Conservation (phyloP, 2,888 invertebrate species). For the Achlya flavicornis region DNA sequence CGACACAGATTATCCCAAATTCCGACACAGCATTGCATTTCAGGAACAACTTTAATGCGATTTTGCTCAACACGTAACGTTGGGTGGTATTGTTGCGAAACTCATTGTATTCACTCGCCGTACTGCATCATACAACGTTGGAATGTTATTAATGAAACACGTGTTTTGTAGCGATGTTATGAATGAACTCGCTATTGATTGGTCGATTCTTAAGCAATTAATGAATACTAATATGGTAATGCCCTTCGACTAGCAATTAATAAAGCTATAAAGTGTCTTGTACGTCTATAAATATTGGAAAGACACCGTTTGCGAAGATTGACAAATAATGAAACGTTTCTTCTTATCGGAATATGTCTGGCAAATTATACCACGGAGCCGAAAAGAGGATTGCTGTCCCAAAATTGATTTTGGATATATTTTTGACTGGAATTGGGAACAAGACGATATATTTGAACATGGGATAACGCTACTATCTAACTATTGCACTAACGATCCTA, state of each 20-base stretch:
- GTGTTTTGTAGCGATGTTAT: conserved; percentile 5
- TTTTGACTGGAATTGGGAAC: too few relatives aligned
- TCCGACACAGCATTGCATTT: background rate
- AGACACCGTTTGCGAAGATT: too few relatives aligned
- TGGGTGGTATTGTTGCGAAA: background rate
- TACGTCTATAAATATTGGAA: too few relatives aligned
- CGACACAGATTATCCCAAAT: background rate
- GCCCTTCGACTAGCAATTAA: background rate
- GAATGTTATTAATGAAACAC: conserved; percentile 4
- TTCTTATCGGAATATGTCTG: too few relatives aligned
- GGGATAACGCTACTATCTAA: too few relatives aligned
- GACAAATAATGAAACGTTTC: too few relatives aligned
- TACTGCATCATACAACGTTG: background rate
- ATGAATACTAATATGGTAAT: background rate
- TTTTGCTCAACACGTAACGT: background rate
- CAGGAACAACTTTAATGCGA: background rate
- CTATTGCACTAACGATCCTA: too few relatives aligned
- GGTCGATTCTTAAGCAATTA: background rate
- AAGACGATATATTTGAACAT: too few relatives aligned
- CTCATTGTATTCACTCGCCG: background rate
- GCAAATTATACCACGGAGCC: too few relatives aligned
- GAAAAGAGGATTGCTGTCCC: too few relatives aligned
- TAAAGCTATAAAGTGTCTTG: too few relatives aligned
- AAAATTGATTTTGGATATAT: too few relatives aligned
- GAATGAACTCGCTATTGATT: conserved; percentile 3